These are phyloP conservation scores for Cephus runcator DNA, from an alignment of 2,888 invertebrate genomes.

Conservation along the genomic window DNA sequence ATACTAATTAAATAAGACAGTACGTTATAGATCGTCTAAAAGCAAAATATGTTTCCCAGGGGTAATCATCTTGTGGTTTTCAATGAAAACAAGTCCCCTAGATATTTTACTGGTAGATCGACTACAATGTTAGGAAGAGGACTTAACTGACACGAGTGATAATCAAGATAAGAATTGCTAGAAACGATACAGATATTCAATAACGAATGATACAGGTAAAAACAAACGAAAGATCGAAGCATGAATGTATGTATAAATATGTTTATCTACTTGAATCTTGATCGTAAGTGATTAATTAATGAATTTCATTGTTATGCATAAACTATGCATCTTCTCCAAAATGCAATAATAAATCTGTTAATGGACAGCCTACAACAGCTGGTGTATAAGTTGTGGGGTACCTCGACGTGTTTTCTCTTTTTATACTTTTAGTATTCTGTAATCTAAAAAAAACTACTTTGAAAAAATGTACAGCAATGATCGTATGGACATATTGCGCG, in stretches of 20 bases:
- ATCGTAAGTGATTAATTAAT: background rate
- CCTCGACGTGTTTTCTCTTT: background rate
- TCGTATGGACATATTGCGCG: background rate
- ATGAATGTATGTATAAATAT: background rate
- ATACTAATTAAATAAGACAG: too few relatives aligned
- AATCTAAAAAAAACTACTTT: background rate
- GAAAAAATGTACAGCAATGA: background rate
- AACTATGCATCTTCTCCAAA: background rate
- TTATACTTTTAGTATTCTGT: background rate
- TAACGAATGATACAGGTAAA: background rate
- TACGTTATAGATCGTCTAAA: too few relatives aligned
- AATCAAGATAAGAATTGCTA: background rate
- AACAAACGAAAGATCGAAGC: background rate
- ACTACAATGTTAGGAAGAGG: background rate
- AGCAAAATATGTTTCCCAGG: background rate
- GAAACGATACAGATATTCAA: background rate
- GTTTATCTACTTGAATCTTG: background rate
- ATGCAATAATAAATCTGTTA: background rate
- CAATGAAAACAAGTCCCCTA: background rate
- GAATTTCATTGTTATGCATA: background rate
- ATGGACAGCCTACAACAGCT: background rate
- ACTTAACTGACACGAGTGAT: background rate
- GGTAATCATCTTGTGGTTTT: background rate
- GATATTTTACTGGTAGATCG: background rate
- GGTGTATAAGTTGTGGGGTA: background rate